Evolutionary conservation across 1,140 invertebrate genomes (phyloP).

Genomic region (Camponotus pennsylvanicus): DNA sequence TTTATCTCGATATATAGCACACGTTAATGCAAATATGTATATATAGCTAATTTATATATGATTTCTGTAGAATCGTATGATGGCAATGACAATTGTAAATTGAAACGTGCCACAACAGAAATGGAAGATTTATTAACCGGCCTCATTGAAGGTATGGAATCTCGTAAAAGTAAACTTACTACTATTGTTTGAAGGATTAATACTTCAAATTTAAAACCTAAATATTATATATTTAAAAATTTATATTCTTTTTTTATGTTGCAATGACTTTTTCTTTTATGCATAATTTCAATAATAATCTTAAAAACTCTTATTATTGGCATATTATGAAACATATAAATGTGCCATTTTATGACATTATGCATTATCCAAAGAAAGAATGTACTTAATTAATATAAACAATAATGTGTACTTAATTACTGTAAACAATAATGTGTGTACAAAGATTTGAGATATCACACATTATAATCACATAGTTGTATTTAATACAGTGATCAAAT

Average conservation of each 20-base stretch:
- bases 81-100: slow-evolving; percentile 81
- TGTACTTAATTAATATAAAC: background rate
- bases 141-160: slow-evolving; percentile 83
- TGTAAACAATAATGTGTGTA: background rate
- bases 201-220: background rate
- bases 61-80: slow-evolving; percentile 79
- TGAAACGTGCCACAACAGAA: slow-evolving; percentile 83
- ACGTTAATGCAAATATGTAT: background rate
- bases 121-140: slow-evolving; percentile 84
- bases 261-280: slow-evolving; percentile 22
- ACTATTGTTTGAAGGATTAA: slow-evolving; percentile 78
- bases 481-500: background rate
- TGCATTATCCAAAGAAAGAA: slow-evolving; percentile 31
- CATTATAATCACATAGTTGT: background rate
- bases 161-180: slow-evolving; percentile 82
- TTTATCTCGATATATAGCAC: background rate
- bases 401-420: background rate
- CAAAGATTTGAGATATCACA: slow-evolving; percentile 11
- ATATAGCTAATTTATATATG: slow-evolving; percentile 34
- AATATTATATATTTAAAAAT: slow-evolving; percentile 18
- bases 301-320: background rate
- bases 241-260: slow-evolving; percentile 41
- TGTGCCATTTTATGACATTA: slow-evolving; percentile 29
- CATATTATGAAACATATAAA: slow-evolving; percentile 15
- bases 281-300: slow-evolving; percentile 17